Evolutionary conservation across 2,113 vertebrate species (phyloP), one percentile per base, ranked within the genome.

Genomic region (Dissostichus mawsoni): DNA sequence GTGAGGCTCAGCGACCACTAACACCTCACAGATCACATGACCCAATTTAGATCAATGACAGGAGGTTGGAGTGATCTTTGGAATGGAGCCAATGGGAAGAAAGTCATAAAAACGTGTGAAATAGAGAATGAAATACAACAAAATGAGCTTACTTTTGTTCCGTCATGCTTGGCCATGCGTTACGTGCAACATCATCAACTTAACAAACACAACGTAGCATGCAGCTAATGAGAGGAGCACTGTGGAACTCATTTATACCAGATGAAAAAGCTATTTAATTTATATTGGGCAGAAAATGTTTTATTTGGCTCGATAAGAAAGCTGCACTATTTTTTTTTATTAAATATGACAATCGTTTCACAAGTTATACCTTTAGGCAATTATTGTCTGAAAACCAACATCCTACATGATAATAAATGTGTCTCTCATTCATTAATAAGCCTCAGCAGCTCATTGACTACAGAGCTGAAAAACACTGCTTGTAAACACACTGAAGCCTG

Each of bases 81-180:
- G 29, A 68, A n/a, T 33, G 17, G 29, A 68, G 41, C 18, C 48
- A 33, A 72, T 10, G 33, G 44, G 3, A 41, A 25, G 57, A 25
- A 62, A 17, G 17, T 33, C 25, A 11, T 16, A 52, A 53, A 57
- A 20, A 44, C 4, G 66, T 58, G 63, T 41, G 33, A 14, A 10
- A 66, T n/a, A 52, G n/a, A 20, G 44, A 50, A 62, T 65, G 69
- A 73, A n/a, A 47, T 3, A 12, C 66, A n/a, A 69, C 18, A 13
- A 41, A n/a, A 51, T 18, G 18, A 14, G 3, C 17, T 3, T 14
- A 29, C 9, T 65, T 45, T 48, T 65, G n/a, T 25, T 16, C 44
- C 45, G 2, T 55, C 79, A 73, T 67, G 76, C 76, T 53, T 23
- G 7, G n/a, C 50, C 69, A 65, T 80, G 81, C 58, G 11, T 36